Evolutionary conservation across 1,140 invertebrate genomes (phyloP), one percentile per base, ranked within the genome.

Genomic region (Drosophila nannoptera): DNA sequence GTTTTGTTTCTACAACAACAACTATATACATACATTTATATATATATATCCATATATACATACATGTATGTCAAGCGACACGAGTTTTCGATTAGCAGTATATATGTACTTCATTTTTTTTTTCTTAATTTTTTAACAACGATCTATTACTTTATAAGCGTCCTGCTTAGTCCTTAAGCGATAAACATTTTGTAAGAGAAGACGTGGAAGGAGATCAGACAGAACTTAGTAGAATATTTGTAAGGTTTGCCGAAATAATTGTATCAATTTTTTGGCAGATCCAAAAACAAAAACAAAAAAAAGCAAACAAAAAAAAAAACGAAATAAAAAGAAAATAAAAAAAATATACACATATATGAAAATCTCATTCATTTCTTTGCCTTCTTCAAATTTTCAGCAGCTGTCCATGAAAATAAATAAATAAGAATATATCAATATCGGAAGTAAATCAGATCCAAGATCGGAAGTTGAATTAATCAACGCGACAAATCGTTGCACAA

Each of bases 241-340:
- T 67, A 86, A 84, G 65, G 80, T 80, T 80, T 78, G 77, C 64
- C 63, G n/a, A 59, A 67, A 87, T 83, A 84, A 87, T 87, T 87
- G 84, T 53, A 87, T 87, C 84, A 87, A 87, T 87, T 87, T 87
- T 87, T 87, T 64, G 65, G 56, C 77, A 77, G 69, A 74, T 73
- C 67, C 68, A 42, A 73, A 56, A 82, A 82, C 73, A 56, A 46
- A 40, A 73, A 43, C 55, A 58, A 56, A 45, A 52, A 35, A 52
- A 16, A 68, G 59, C 42, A 52, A 65, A 32, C 22, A 33, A 72
- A 65, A 56, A 16, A 50, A 40, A 40, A 40, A 40, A 40, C 22
- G 22, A 22, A 22, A 22, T 22, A 22, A 22, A 22, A 22, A 38
- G n/a, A 38, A 38, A 56, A 46, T 4, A 2, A 32, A 2, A 50